A percentile compares a stretch with the other conserved stretches of the same genome.
phyloP scores from a whole-genome alignment of 2,888 invertebrate species.

The Philereme transversata region DNA sequence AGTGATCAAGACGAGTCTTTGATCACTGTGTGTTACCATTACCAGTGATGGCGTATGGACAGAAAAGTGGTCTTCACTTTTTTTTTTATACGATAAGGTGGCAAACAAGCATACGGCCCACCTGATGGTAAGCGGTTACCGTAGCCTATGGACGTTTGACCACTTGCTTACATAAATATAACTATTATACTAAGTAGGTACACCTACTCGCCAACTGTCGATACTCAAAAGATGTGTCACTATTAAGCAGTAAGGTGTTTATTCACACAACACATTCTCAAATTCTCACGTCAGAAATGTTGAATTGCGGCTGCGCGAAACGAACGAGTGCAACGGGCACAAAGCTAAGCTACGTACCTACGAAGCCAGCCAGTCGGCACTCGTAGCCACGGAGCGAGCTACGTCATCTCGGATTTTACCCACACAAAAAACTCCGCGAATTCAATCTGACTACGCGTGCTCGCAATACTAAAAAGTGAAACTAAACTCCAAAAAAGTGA shows the following conservation, averaged over 20 bases:
- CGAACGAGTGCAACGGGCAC: slow-evolving; percentile 52
- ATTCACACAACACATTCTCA: slow-evolving; percentile 43
- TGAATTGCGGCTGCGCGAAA: slow-evolving; percentile 73
- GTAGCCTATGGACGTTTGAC: no score
- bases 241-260: slow-evolving; percentile 39
- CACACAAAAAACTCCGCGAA: slow-evolving; percentile 39
- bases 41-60: no score
- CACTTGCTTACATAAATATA: no score
- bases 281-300: slow-evolving; percentile 37
- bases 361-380: slow-evolving; percentile 58
- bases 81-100: no score
- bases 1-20: no score
- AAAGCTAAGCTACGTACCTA: slow-evolving; percentile 34
- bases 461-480: slow-evolving; percentile 53
- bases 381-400: slow-evolving; percentile 53
- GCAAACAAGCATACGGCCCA: no score
- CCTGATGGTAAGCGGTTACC: no score
- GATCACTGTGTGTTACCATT: no score
- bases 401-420: slow-evolving; percentile 31
- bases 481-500: slow-evolving; percentile 63
- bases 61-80: no score
- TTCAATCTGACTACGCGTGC: slow-evolving; percentile 50
- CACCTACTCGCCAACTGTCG: slow-evolving; percentile 19
- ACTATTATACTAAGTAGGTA: no score
- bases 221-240: slow-evolving; percentile 36